These are phyloP conservation scores for Drosophila paracracens DNA, from an alignment of 2,888 invertebrate genomes.

Conservation along the genomic window DNA sequence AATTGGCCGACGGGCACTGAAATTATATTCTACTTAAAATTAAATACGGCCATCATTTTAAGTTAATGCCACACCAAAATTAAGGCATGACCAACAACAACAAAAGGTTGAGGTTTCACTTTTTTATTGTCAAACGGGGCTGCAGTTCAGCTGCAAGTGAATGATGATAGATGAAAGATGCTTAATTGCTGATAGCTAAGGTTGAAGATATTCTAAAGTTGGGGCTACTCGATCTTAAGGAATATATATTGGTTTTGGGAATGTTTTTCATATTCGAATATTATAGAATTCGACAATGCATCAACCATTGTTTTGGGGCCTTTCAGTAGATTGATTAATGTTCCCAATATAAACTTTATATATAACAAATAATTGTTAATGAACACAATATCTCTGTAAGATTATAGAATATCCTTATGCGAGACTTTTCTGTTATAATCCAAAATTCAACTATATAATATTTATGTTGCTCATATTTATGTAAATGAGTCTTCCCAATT, in stretches of 20 bases:
- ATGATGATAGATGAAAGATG: conserved; percentile 18
- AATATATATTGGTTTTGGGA: not conserved
- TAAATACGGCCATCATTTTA: conserved; percentile 63
- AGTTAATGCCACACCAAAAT: conserved; percentile 55
- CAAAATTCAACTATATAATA: not conserved
- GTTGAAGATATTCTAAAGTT: not conserved
- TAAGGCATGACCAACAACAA: conserved; percentile 12
- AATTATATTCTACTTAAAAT: conserved; percentile 65
- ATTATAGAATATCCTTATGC: not conserved
- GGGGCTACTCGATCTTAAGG: not conserved
- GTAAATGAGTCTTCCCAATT: too few relatives aligned
- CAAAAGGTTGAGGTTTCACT: conserved; percentile 6
- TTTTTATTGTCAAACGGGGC: conserved; percentile 6
- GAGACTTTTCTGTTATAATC: not conserved
- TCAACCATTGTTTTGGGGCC: not conserved
- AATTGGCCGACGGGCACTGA: conserved; percentile 53
- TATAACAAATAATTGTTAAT: not conserved
- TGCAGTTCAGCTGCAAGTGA: conserved; percentile 3
- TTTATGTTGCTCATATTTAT: not conserved
- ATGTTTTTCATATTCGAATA: not conserved
- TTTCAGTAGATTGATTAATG: not conserved
- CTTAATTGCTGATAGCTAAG: not conserved
- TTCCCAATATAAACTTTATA: not conserved
- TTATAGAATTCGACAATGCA: too few relatives aligned
- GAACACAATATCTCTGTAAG: not conserved